Conservation (phyloP, 2,797 vertebrate genomes). For the Chaetophractus vellerosus region DNA sequence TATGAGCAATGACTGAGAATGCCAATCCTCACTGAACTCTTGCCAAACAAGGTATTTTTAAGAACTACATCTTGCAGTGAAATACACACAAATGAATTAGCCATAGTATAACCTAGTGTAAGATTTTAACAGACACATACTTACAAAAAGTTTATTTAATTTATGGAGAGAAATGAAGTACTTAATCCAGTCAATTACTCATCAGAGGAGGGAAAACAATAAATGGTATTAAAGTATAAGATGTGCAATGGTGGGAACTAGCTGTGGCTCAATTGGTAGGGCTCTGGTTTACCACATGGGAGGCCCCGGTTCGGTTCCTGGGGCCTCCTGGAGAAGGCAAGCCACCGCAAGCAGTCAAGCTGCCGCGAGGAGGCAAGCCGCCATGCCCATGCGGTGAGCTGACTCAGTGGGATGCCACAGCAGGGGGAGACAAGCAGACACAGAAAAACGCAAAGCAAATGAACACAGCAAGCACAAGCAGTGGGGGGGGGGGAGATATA, state of each 20-base stretch:
- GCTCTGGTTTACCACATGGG: too few species aligned
- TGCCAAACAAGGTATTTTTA: not conserved
- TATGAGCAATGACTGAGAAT: not conserved
- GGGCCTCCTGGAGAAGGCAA: too few species aligned
- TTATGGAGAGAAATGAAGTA: not conserved
- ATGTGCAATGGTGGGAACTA: not conserved
- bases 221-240: not conserved
- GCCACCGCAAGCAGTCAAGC: too few species aligned
- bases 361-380: too few species aligned
- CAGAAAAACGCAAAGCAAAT: too few species aligned
- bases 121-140: not conserved
- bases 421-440: too few species aligned
- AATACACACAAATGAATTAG: not conserved
- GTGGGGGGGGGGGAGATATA: too few species aligned
- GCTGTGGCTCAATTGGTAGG: too few species aligned
- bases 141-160: constrained; percentile 39
- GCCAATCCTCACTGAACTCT: not conserved
- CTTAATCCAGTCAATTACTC: not conserved
- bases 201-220: not conserved
- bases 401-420: too few species aligned
- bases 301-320: too few species aligned
- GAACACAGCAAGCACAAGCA: too few species aligned
- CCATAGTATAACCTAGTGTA: not conserved
- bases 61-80: not conserved
- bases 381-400: too few species aligned